A percentile compares a stretch with the other conserved stretches of the same genome.
These are phyloP conservation scores for Aldrovandia affinis DNA, from an alignment of 2,797 vertebrate genomes.

Conservation along the genomic window DNA sequence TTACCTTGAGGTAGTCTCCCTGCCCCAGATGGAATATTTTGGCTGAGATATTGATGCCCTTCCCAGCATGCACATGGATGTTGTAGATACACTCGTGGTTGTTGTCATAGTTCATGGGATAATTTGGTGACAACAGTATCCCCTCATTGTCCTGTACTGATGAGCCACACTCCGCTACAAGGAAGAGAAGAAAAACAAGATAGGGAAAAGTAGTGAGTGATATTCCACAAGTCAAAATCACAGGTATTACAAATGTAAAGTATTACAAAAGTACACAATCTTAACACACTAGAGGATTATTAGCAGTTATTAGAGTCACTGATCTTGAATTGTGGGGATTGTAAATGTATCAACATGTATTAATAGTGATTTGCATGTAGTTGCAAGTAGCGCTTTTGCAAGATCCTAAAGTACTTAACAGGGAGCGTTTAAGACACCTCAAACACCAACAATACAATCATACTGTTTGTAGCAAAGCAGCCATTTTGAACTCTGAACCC, in stretches of 20 bases:
- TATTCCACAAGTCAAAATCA: not conserved
- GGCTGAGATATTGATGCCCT: constrained; percentile 98
- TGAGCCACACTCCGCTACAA: constrained; percentile 94
- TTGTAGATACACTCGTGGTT: constrained; percentile 99
- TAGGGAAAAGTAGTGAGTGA: not conserved
- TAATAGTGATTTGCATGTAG: not conserved
- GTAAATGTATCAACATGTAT: not conserved
- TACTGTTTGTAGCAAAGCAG: not conserved
- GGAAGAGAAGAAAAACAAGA: not conserved
- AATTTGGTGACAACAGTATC: constrained; percentile 94
- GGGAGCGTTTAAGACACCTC: not conserved
- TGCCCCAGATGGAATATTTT: constrained; percentile 96
- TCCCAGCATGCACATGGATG: constrained; percentile 97
- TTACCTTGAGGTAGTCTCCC: constrained; percentile 97
- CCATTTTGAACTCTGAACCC: not conserved
- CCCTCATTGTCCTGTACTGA: constrained; percentile 94
- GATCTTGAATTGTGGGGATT: not conserved
- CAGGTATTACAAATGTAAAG: not conserved
- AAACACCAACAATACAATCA: not conserved
- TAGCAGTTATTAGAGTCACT: not conserved
- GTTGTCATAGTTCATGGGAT: constrained; percentile 98
- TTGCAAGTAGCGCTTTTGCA: not conserved
- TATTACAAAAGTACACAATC: not conserved
- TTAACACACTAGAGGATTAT: not conserved
- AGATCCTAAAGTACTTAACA: not conserved